phyloP scores from a whole-genome alignment of 2,888 invertebrate species.

The Neocrepidodera transversa region DNA sequence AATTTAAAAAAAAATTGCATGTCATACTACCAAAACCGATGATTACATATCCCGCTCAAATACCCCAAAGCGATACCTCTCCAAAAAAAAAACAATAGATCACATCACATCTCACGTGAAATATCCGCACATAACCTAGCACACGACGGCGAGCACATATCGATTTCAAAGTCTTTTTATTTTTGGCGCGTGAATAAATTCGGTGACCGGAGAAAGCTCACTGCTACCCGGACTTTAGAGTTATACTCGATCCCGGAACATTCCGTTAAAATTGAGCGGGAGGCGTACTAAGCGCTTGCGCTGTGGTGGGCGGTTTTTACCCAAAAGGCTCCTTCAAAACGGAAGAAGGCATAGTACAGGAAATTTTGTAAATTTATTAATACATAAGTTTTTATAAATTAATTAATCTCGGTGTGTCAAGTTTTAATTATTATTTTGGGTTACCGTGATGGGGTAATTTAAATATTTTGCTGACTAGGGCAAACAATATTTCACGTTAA shows the following conservation, averaged over 20 bases:
- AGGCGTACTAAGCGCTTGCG: constrained; percentile 18
- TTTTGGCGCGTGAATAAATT: constrained; percentile 46
- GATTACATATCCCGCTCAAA: too few species aligned
- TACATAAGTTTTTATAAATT: too few species aligned
- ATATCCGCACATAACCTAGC: constrained; percentile 49
- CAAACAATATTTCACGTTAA: too few species aligned
- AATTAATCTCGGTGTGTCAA: too few species aligned
- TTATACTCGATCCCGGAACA: constrained; percentile 49
- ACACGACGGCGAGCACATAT: constrained; percentile 51
- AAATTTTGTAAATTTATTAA: neutral
- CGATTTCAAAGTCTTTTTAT: constrained; percentile 46
- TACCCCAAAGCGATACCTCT: constrained; percentile 16
- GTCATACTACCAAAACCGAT: neutral
- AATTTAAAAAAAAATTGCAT: neutral
- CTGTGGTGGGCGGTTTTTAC: neutral
- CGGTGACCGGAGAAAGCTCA: constrained; percentile 57
- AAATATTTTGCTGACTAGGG: too few species aligned
- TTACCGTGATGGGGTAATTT: too few species aligned
- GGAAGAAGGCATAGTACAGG: constrained; percentile 9
- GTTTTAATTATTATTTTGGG: too few species aligned
- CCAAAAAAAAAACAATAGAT: constrained; percentile 16
- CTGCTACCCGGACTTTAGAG: constrained; percentile 51
- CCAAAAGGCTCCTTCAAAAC: constrained; percentile 10
- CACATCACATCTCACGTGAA: constrained; percentile 44
- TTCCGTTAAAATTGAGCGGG: constrained; percentile 43